Percentiles rank a stretch among this genome's conserved stretches.
Evolutionary conservation across 2,888 invertebrate genomes (phyloP).

Genomic region (Tillus elongatus): DNA sequence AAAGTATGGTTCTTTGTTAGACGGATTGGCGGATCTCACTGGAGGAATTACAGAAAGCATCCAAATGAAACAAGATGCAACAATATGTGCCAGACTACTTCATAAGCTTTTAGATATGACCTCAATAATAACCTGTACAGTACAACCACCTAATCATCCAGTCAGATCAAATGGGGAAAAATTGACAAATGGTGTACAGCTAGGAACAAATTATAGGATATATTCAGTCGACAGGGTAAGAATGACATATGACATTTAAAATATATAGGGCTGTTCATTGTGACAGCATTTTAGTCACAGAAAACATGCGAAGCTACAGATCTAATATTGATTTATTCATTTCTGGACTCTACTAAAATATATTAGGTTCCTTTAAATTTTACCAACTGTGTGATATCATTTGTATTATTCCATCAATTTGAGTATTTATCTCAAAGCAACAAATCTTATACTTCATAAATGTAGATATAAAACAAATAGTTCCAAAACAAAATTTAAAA

Average conservation of each 20-base stretch:
- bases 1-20: constrained; percentile 81
- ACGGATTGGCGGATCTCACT: constrained; percentile 79
- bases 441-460: too few relatives aligned
- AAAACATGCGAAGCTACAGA: too few relatives aligned
- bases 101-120: constrained; percentile 68
- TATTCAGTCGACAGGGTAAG: constrained; percentile 63
- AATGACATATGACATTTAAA: too few relatives aligned
- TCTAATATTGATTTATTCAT: too few relatives aligned
- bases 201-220: constrained; percentile 72
- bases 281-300: neutral
- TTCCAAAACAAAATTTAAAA: too few relatives aligned
- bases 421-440: too few relatives aligned
- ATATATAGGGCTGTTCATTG: too few relatives aligned
- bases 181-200: constrained; percentile 56
- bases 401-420: too few relatives aligned
- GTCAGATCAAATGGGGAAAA: constrained; percentile 46
- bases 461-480: too few relatives aligned
- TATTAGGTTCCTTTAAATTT: neutral
- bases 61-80: constrained; percentile 59
- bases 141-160: constrained; percentile 46
- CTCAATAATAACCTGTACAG: constrained; percentile 73
- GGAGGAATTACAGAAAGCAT: constrained; percentile 84
- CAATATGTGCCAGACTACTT: constrained; percentile 57
- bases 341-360: neutral
- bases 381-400: neutral